Evolutionary conservation across 2,797 vertebrate species (phyloP).

Genomic region (Eupleurogrammus muticus): DNA sequence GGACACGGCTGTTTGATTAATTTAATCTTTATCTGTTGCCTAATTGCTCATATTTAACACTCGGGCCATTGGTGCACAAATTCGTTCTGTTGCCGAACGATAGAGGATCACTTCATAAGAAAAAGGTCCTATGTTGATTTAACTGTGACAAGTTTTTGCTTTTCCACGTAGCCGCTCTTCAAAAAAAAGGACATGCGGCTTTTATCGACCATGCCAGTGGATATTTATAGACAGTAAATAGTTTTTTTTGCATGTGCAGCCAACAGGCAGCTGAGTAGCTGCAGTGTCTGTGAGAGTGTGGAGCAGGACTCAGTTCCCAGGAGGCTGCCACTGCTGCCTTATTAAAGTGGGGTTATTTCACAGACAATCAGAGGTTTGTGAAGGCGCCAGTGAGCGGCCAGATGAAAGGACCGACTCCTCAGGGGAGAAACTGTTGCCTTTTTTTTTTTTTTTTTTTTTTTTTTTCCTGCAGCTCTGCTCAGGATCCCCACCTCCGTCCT

Average conservation of each 20-base stretch:
- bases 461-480: conserved; percentile 71
- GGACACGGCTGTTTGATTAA: conserved; percentile 30
- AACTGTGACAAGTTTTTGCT: background rate
- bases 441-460: conserved; percentile 62
- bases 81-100: conserved; percentile 12
- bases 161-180: background rate
- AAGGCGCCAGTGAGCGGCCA: conserved; percentile 88
- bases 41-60: conserved; percentile 53
- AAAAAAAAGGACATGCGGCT: background rate
- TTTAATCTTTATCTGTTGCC: conserved; percentile 29
- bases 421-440: conserved; percentile 86
- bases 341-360: conserved; percentile 87
- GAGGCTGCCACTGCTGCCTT: conserved; percentile 77
- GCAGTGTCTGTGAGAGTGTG: conserved; percentile 50
- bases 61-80: conserved; percentile 26
- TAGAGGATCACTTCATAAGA: conserved; percentile 46
- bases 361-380: conserved; percentile 89
- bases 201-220: conserved; percentile 11
- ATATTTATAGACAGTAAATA: conserved; percentile 33
- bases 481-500: conserved; percentile 70
- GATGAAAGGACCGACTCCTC: conserved; percentile 87
- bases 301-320: conserved; percentile 75
- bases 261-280: conserved; percentile 44
- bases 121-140: conserved; percentile 15
- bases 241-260: conserved; percentile 23